These are phyloP conservation scores for Acanthis flammea DNA, from an alignment of 2,797 vertebrate species.

Conservation along the genomic window DNA sequence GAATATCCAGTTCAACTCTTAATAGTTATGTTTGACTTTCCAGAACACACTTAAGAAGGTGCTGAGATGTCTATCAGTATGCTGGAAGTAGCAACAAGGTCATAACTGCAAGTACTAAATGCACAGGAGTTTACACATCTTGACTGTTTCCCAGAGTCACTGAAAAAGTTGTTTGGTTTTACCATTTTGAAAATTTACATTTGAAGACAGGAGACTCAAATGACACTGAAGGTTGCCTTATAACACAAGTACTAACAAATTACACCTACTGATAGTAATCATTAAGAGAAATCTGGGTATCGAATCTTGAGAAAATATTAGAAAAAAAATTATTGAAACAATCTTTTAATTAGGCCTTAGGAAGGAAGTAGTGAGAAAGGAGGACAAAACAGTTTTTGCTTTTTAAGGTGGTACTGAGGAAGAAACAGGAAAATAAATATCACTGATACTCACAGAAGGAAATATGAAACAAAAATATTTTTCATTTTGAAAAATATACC, in stretches of 20 bases:
- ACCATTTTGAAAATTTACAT: background rate
- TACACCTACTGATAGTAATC: background rate
- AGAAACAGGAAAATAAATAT: background rate
- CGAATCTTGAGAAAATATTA: background rate
- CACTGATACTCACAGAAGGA: background rate
- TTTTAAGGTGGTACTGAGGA: background rate
- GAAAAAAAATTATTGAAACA: background rate
- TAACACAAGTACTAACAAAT: background rate
- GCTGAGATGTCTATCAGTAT: background rate
- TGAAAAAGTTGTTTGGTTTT: background rate
- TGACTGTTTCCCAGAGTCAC: slow-evolving; percentile 14
- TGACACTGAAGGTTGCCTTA: background rate
- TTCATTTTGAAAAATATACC: background rate
- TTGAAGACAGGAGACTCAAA: background rate
- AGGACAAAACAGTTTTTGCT: background rate
- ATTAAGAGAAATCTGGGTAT: background rate
- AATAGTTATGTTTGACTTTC: background rate
- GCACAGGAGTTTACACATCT: background rate
- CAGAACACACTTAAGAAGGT: background rate
- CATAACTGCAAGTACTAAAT: background rate
- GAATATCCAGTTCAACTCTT: background rate
- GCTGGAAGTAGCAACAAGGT: slow-evolving; percentile 5
- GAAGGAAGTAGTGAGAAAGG: background rate
- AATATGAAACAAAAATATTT: background rate
- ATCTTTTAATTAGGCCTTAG: background rate